phyloP scores from a whole-genome alignment of 2,888 invertebrate genomes.

The Melinaea menophilus region DNA sequence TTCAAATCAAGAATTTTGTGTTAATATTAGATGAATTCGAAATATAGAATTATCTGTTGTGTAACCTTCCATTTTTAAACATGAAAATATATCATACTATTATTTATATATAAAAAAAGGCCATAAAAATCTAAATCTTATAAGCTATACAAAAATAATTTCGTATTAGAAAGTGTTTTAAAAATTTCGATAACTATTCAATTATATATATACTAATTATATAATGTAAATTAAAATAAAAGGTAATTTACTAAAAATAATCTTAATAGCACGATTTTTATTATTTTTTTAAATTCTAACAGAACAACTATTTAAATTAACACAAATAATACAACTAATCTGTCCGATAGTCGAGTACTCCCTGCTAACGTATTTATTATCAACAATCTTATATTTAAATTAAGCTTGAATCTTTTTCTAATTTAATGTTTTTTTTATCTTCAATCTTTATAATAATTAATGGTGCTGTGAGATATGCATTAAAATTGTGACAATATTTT shows the following conservation, averaged over 20 bases:
- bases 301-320: slow-evolving; percentile 13
- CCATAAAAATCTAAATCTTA: background rate
- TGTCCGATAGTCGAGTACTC: background rate
- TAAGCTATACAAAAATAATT: slow-evolving; percentile 15
- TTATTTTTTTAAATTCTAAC: slow-evolving; percentile 19
- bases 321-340: background rate
- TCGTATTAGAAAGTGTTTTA: slow-evolving; percentile 22
- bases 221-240: slow-evolving; percentile 26
- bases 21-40: no score
- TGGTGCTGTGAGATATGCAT: slow-evolving; percentile 7
- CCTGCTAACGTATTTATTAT: slow-evolving; percentile 1
- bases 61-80: no score
- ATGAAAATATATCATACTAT: no score
- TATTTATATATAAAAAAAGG: no score
- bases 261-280: slow-evolving; percentile 24
- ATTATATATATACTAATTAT: slow-evolving; percentile 22
- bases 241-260: slow-evolving; percentile 24
- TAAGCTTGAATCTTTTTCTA: slow-evolving; percentile 5
- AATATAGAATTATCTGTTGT: no score
- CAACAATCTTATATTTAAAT: slow-evolving; percentile 6
- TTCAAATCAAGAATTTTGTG: no score
- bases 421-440: background rate
- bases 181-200: slow-evolving; percentile 27
- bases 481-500: slow-evolving; percentile 5
- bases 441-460: background rate